These are phyloP conservation scores for Drosophila melanogaster DNA, from an alignment of 1,140 invertebrate genomes.

Conservation along the genomic window Release_6_plus_ISO1_MT NC_004354.4:9119501-9120000, in stretches of 20 bases:
- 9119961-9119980: constrained; percentile 16
- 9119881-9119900: background rate
- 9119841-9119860: constrained; percentile 24
- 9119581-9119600: no score
- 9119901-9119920: constrained; percentile 10
- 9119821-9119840: constrained; percentile 46
- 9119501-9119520: no score
- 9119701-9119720: constrained; percentile 5
- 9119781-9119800: constrained; percentile 48
- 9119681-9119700: constrained; percentile 10
- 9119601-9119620: background rate
- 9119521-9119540: no score
- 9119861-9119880: background rate
- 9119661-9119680: background rate
- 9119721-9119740: constrained; percentile 11
- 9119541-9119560: background rate
- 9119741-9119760: constrained; percentile 42
- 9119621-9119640: background rate
- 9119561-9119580: background rate
- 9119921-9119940: constrained; percentile 11
- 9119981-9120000: constrained; percentile 10
- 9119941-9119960: constrained; percentile 64
- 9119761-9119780: constrained; percentile 51
- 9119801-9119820: constrained; percentile 49
- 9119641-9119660: background rate